Base-by-base conservation (phyloP, 2,888 invertebrate species). In the Troides oblongomaculatus region DNA sequence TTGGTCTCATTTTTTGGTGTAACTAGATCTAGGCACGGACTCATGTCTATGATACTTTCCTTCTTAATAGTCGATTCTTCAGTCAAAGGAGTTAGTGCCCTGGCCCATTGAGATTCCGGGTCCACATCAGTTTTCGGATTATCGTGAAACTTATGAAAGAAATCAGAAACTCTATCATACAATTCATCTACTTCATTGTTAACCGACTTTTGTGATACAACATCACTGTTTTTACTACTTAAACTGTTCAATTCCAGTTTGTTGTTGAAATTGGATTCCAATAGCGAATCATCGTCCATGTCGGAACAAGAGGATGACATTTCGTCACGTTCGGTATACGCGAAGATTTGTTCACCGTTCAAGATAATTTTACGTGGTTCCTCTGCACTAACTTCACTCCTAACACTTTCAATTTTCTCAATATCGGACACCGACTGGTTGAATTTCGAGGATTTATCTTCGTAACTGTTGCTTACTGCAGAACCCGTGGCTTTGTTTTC, bases 281-380 rank as follows among this genome's bases (percentile, higher is more conserved):
- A 82, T n/a, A 91, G 78, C 1, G 91, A 92, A 73, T 91, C 91
- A 72, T 85, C 86, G 67, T 90, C 91, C 2, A 90, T 78, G 70
- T 90, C 87, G 3, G 84, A 81, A 71, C 77, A 77, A 57, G 69
- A 76, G 68, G 75, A 76, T 3, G 74, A 73, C 62, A 77, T 80
- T 72, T 80, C 84, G 10, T 74, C 75, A 62, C 77, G 77, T 58
- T 78, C 23, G 0, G 7, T 82, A 71, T 78, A 80, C 50, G 72
- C 71, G 7, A 78, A 43, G 78, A 81, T 66, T 78, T 80, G 1
- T 61, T 84, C 80, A 12, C 80, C 77, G 56, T 81, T 74, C 53
- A 79, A 75, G 62, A 81, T 30, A 21, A 53, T 64, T 71, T 36
- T 57, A 50, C 57, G 74, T 67, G 53, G 74, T 46, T 75, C 75